These are phyloP conservation scores for Pristionchus japonicus DNA, from an alignment of 2,888 invertebrate genomes.

Conservation along the genomic window DNA sequence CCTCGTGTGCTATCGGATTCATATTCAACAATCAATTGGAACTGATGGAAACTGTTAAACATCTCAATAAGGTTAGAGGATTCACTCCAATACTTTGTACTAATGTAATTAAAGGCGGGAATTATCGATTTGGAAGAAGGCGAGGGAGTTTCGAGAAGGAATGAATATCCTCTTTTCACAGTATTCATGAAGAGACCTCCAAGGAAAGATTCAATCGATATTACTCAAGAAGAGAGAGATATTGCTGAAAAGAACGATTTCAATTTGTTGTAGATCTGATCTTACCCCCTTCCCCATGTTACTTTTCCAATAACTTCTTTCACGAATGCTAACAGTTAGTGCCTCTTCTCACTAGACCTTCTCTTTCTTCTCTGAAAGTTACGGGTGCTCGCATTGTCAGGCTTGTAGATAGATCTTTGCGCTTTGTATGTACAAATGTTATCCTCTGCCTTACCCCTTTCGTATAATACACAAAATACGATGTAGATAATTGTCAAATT, in stretches of 20 bases:
- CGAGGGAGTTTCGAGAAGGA: conserved; percentile 26
- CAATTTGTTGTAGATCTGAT: background rate
- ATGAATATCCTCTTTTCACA: conserved; percentile 33
- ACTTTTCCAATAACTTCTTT: background rate
- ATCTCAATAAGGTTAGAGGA: background rate
- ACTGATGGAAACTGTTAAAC: background rate
- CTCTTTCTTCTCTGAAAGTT: background rate
- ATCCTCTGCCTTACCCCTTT: background rate
- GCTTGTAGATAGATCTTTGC: background rate
- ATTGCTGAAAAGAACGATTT: background rate
- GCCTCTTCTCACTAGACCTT: background rate
- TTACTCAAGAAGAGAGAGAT: background rate
- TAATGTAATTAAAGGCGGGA: background rate
- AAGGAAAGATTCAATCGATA: background rate
- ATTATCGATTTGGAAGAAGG: conserved; percentile 39
- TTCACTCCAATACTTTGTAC: background rate
- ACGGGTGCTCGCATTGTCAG: background rate
- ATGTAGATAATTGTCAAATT: background rate
- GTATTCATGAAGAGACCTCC: conserved; percentile 11
- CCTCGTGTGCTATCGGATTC: conserved; percentile 70
- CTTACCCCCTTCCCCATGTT: background rate
- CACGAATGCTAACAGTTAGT: background rate
- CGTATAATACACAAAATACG: background rate
- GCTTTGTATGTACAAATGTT: background rate
- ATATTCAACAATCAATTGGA: conserved; percentile 52